Evolutionary conservation across 2,797 vertebrate species (phyloP), one percentile per base, ranked within the genome.

Genomic region (Apogon talboti): DNA sequence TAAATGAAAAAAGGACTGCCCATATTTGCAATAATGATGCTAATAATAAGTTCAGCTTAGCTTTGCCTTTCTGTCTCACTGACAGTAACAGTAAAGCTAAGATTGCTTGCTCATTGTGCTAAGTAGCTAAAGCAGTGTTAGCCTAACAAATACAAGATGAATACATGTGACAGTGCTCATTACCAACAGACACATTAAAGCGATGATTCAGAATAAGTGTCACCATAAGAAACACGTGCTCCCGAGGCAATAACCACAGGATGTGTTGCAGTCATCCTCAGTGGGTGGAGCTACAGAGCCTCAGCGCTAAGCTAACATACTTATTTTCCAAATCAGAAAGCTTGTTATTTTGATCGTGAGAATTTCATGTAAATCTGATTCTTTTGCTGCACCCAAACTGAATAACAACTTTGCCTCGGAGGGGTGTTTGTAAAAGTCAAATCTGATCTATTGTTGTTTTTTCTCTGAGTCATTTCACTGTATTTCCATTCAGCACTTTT

Each of bases 21-120:
- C 75, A 30, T 64, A 66, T 67, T 49, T 74, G 79, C 82, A 89
- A 84, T 85, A 79, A 81, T 66, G 21, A 18, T 38, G 38, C 76
- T 48, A 8, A 53, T 24, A 41, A 49, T 49, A 15, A 10, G 1
- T 42, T 24, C 12, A 35, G n/a, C 1, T 12, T 18, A 47, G 15
- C 19, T 49, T 62, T 62, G 33, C 24, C n/a, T 37, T 44, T 40
- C 3, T 41, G 47, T 51, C 15, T 71, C 46, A 6, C 44, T 18
- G 59, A 42, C 4, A 30, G 30, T 24, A 47, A 49, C 30, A 50
- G 19, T 7, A 57, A 37, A 55, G 15, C 5, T 4, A 57, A 16
- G 12, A 11, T 10, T 47, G 18, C 24, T 45, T 52, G 41, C 58
- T 42, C 14, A 7, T 12, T 37, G 18, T 11, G 15, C 24, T 49